Evolutionary conservation across 2,888 invertebrate species (phyloP), one percentile per base, ranked within the genome.

Genomic region (Tetropium fuscum): DNA sequence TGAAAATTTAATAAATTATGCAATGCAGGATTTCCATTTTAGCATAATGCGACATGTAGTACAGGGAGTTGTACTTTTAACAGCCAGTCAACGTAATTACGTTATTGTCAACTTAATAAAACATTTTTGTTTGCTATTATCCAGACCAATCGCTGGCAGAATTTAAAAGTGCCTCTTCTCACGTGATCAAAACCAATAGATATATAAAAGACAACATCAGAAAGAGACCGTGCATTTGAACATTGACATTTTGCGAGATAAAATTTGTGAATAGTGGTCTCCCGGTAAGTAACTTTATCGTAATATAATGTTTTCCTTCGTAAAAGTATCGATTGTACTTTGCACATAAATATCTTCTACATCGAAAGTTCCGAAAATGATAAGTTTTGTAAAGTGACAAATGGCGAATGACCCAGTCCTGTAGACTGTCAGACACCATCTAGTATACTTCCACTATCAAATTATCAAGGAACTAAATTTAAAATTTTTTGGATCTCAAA

Each of bases 91-190:
- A 40, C 49, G 53, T 66, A 64, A 64, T 60, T 60, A 60, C 43
- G 57, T 60, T 59, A 66, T 61, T 56, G 58, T 45, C 44, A 54
- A 48, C 47, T 57, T 53, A 64, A 60, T 58, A 61, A 53, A 53
- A 63, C 63, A 66, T 64, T 61, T 63, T 53, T 47, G 25, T n/a
- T 40, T 25, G 27, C 57, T 60, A 64, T 60, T 58, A 55, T 55
- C 51, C 61, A 53, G 59, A 55, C 36, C 48, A 48, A 58, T 34
- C 58, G 61, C 57, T 20, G 4, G 34, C 47, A 41, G 60, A 64
- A 69, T 66, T 53, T 66, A 60, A 64, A 69, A 53, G 45, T 38
- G 25, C 43, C 48, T n/a, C 44, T 49, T 43, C 32, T 47, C 55
- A 40, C 22, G 47, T 51, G 43, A 49, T 22, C 20, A 22, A 15